Conservation (phyloP, 2,888 invertebrate species). For the Pasiphila rectangulata region DNA sequence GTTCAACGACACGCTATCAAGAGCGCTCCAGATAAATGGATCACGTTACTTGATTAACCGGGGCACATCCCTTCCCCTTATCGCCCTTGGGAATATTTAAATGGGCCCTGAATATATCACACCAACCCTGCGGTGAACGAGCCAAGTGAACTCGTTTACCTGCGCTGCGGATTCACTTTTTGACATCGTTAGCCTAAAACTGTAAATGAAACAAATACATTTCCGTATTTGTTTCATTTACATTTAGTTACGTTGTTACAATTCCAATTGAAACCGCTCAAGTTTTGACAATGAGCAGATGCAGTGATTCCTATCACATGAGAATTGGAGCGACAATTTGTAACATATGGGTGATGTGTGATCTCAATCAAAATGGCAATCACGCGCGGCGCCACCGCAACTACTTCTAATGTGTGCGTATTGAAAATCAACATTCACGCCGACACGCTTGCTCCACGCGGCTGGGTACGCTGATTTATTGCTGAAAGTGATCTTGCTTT, state of each 20-base stretch:
- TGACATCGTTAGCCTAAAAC: slow-evolving; percentile 64
- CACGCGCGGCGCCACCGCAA: slow-evolving; percentile 68
- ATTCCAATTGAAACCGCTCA: slow-evolving; percentile 13
- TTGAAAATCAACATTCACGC: slow-evolving; percentile 71
- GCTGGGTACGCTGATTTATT: slow-evolving; percentile 56
- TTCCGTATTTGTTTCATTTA: too few relatives aligned
- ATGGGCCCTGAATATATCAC: slow-evolving; percentile 78
- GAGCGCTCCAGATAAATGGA: slow-evolving; percentile 79
- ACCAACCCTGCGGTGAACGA: slow-evolving; percentile 65
- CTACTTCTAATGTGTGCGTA: slow-evolving; percentile 65
- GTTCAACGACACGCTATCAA: slow-evolving; percentile 74
- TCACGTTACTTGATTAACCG: slow-evolving; percentile 81
- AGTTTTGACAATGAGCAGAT: slow-evolving; percentile 28
- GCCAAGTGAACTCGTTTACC: slow-evolving; percentile 63
- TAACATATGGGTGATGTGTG: slow-evolving; percentile 65
- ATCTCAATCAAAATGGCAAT: slow-evolving; percentile 72
- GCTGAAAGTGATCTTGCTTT: slow-evolving; percentile 44
- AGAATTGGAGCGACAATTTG: slow-evolving; percentile 73
- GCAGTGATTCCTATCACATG: slow-evolving; percentile 56
- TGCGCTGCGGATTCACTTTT: slow-evolving; percentile 65
- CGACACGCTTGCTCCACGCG: slow-evolving; percentile 44
- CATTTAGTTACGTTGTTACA: too few relatives aligned
- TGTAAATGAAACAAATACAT: slow-evolving; percentile 36
- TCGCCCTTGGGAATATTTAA: slow-evolving; percentile 79
- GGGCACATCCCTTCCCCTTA: slow-evolving; percentile 75